A percentile compares a stretch with the other conserved stretches of the same genome.
These are phyloP conservation scores for Apodemus sylvaticus DNA, from an alignment of 2,113 vertebrate species.

Conservation along the genomic window DNA sequence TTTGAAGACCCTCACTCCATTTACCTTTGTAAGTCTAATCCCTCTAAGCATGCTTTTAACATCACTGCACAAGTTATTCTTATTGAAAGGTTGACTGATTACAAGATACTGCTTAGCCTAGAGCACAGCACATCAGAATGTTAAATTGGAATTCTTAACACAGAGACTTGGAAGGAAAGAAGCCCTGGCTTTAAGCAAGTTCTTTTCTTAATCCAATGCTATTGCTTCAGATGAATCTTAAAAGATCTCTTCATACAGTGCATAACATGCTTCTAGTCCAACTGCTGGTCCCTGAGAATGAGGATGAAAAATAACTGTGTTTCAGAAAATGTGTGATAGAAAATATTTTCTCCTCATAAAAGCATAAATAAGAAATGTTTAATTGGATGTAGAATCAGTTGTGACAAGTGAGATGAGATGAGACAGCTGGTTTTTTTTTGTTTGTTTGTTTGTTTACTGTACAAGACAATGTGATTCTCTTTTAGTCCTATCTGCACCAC, in stretches of 20 bases:
- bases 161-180: background rate
- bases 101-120: background rate
- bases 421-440: too few species aligned
- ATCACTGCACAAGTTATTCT: background rate
- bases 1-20: background rate
- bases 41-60: background rate
- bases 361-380: background rate
- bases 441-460: too few species aligned
- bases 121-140: background rate
- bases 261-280: background rate
- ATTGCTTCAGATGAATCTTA: background rate
- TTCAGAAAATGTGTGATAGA: background rate
- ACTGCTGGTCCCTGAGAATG: background rate
- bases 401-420: background rate
- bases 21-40: conserved; percentile 7
- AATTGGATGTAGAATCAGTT: background rate
- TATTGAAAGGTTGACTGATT: background rate
- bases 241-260: background rate
- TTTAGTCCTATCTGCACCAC: background rate
- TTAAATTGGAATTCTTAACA: background rate
- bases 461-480: background rate
- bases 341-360: background rate
- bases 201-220: background rate
- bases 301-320: background rate
- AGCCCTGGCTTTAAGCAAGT: background rate